Base-by-base conservation (phyloP, 1,140 invertebrate genomes). In the Papilio glaucus region DNA sequence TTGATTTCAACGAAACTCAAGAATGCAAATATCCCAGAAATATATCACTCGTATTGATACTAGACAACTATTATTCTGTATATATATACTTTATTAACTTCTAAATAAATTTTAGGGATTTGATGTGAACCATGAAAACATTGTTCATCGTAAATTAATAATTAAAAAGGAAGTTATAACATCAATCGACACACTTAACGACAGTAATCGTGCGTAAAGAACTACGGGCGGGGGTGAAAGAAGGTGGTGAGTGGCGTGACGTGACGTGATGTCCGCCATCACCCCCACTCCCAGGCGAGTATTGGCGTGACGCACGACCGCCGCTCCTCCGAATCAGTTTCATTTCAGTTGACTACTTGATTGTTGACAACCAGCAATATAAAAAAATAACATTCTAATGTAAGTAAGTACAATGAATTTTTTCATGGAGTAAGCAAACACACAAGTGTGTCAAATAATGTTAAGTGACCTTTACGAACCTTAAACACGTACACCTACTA, bases 261-360 rank as follows among this genome's bases (percentile, higher is more conserved):
- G 78, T 80, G 72, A 80, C 70, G 49, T 41, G 13, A 53, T 57
- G 26, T 18, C 61, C 21, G 10, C 33, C 60, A 61, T 57, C 73
- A 39, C 15, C 37, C 75, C 68, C 61, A 72, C 73, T 13, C 62
- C 72, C n/a, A 53, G 68, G 71, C 74, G 78, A 81, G 76, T 79
- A 79, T 82, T 49, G 60, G 75, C 15, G 73, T 86, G 85, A 86
- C 85, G 85, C 81, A 85, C 71, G 62, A 3, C 21, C n/a, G 62
- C 18, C 39, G 39, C 65, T 68, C 38, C 65, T 45, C 13, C 39
- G 65, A 45, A 42, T 15, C 26, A 26, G 12, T 15, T 8, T 18
- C 29, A 39, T 65, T 65, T 65, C 38, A 65, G 33, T 15, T 41
- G 37, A 41, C 15, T 8, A 63, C 18, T 38, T 65, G 49, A 18